Evolutionary conservation across 2,797 vertebrate genomes (phyloP).

Genomic region (Moxostoma hubbsi): DNA sequence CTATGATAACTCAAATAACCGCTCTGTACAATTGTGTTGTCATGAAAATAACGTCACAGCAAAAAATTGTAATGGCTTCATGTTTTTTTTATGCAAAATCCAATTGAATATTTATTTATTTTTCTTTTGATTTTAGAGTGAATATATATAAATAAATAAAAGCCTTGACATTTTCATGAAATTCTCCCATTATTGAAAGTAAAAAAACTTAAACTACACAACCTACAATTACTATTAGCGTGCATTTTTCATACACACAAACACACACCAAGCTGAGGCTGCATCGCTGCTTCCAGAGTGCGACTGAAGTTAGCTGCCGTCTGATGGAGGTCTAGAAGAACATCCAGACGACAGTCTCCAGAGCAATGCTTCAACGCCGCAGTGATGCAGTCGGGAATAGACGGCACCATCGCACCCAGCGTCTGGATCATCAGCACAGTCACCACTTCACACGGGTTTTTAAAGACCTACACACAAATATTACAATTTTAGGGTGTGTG

Average conservation of each 20-base stretch:
- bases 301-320: slow-evolving; percentile 83
- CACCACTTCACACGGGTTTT: slow-evolving; percentile 91
- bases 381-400: slow-evolving; percentile 86
- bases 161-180: too few relatives aligned
- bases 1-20: too few relatives aligned
- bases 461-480: slow-evolving; percentile 84
- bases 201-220: too few relatives aligned
- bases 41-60: too few relatives aligned
- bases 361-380: slow-evolving; percentile 78
- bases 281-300: slow-evolving; percentile 87
- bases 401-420: slow-evolving; percentile 88
- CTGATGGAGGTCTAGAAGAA: slow-evolving; percentile 87
- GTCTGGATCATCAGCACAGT: slow-evolving; percentile 94
- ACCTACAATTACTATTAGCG: too few relatives aligned
- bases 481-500: slow-evolving; percentile 14
- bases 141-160: too few relatives aligned
- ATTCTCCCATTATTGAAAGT: too few relatives aligned
- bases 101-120: too few relatives aligned
- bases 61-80: too few relatives aligned
- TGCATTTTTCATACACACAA: background rate
- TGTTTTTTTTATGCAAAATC: too few relatives aligned
- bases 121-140: too few relatives aligned
- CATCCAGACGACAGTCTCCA: slow-evolving; percentile 81
- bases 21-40: too few relatives aligned
- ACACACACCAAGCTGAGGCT: slow-evolving; percentile 83